Evolutionary conservation across 2,888 invertebrate genomes (phyloP).

Genomic region (Perizoma flavofasciatum): DNA sequence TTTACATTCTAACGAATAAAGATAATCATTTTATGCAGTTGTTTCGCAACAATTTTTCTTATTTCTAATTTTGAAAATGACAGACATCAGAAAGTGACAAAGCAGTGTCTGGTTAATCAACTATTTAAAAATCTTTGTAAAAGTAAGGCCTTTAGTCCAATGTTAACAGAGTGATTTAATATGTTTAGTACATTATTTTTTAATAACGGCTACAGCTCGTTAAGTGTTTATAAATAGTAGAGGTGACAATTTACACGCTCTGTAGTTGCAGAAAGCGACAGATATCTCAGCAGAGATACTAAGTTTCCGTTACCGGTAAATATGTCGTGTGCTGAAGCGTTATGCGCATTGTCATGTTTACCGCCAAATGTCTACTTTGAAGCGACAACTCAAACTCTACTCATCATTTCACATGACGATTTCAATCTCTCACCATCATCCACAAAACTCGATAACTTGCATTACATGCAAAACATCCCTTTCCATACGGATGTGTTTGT

Average conservation of each 20-base stretch:
- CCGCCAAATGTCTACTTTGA: slow-evolving; percentile 73
- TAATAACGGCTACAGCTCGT: too few relatives aligned
- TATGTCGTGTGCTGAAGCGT: slow-evolving; percentile 64
- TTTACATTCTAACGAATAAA: too few relatives aligned
- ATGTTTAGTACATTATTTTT: too few relatives aligned
- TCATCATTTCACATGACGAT: slow-evolving; percentile 52
- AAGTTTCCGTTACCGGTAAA: slow-evolving; percentile 47
- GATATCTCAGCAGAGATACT: slow-evolving; percentile 56
- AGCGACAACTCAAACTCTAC: slow-evolving; percentile 66
- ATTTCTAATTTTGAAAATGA: too few relatives aligned
- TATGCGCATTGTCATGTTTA: slow-evolving; percentile 57
- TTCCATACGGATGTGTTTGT: slow-evolving; percentile 52
- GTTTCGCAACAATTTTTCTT: too few relatives aligned
- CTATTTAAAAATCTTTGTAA: too few relatives aligned
- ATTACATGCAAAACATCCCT: slow-evolving; percentile 69
- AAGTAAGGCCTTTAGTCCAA: too few relatives aligned
- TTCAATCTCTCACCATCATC: slow-evolving; percentile 52
- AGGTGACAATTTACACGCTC: slow-evolving; percentile 20
- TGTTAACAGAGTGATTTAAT: too few relatives aligned
- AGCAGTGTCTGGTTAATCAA: too few relatives aligned
- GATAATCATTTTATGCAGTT: too few relatives aligned
- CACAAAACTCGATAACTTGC: slow-evolving; percentile 59
- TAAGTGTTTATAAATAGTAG: neutral
- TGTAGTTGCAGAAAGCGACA: slow-evolving; percentile 61
- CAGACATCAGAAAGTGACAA: too few relatives aligned